Base-by-base conservation (phyloP, 2,797 vertebrate species). In the Vultur gryphus region DNA sequence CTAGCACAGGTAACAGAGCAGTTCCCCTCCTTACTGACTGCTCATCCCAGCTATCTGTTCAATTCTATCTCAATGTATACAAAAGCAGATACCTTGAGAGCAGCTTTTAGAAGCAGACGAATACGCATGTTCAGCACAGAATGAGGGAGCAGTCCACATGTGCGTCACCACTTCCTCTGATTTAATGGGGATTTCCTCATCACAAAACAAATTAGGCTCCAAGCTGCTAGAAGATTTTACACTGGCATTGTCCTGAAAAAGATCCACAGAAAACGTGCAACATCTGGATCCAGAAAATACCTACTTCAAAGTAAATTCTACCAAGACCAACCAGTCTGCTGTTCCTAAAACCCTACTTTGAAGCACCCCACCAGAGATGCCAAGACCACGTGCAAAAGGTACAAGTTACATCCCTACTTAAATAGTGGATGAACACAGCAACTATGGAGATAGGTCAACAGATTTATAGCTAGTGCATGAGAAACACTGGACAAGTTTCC, bases 151-250 rank as follows among this genome's bases (percentile, higher is more conserved):
- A 2, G 99, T 99, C 99, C 99, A 99, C 99, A 99, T 99, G 97
- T 99, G 99, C 88, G 99, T 99, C 82, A 99, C 99, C 48, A 99
- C 99, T 97, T 99, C 99, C 95, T 99, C 99, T 7, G 99, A 99
- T 91, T 99, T 99, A 26, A 99, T 99, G 2, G 99, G 99, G 62
- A 99, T 99, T 98, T 99, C 99, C 94, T 99, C 99, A 80, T 99
- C 99, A 82, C 99, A 99, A 95, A 99, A 99, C 61, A 99, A 98
- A 89, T 98, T 98, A 29, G 98, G 98, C 71, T 98, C 98, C 73
- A 98, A 91, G 93, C 98, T 98, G 94, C 98, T 98, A 83, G 99
- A 99, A 3, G 99, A 99, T 95, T 99, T 99, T 83, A 99, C 98
- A 89, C 99, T 99, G 31, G 99, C 99, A 15, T 99, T 98, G 89